Conservation (phyloP, 2,797 vertebrate genomes). For the Gobio occitaniae region DNA sequence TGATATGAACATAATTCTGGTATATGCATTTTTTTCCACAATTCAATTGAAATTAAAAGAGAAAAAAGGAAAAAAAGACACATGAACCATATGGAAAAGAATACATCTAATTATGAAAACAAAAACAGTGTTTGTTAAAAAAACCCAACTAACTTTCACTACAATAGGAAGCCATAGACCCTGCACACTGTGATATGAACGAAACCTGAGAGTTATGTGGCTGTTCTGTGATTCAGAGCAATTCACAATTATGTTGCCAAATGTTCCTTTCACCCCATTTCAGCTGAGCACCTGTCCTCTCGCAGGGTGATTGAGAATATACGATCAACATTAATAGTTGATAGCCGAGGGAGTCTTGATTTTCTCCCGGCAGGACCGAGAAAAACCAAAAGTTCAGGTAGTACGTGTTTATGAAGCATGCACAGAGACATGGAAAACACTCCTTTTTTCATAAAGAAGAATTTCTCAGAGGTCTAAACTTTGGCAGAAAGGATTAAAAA, state of each 20-base stretch:
- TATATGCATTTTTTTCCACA: too few species aligned
- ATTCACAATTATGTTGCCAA: conserved; percentile 58
- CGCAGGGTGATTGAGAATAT: conserved; percentile 53
- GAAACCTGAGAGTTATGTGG: conserved; percentile 50
- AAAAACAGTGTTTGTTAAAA: not conserved
- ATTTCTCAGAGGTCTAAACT: conserved; percentile 45
- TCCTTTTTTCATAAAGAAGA: conserved; percentile 47
- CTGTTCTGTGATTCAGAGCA: conserved; percentile 42
- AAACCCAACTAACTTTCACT: not conserved
- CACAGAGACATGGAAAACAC: conserved; percentile 62
- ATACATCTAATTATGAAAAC: not conserved
- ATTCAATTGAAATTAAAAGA: too few species aligned
- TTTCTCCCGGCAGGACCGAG: conserved; percentile 61
- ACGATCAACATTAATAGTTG: conserved; percentile 54
- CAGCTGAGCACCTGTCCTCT: conserved; percentile 41
- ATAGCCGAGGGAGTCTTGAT: conserved; percentile 46
- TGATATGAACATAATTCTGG: too few species aligned
- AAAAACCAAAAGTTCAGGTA: conserved; percentile 62
- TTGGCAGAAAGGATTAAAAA: conserved; percentile 57
- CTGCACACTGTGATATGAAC: conserved; percentile 44
- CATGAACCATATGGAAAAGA: not conserved
- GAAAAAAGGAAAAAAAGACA: not conserved
- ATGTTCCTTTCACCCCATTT: conserved; percentile 46
- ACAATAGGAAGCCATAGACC: conserved; percentile 44
- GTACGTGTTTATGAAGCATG: conserved; percentile 66